Base-by-base conservation (phyloP, 2,113 vertebrate species). In the Plecotus auritus region DNA sequence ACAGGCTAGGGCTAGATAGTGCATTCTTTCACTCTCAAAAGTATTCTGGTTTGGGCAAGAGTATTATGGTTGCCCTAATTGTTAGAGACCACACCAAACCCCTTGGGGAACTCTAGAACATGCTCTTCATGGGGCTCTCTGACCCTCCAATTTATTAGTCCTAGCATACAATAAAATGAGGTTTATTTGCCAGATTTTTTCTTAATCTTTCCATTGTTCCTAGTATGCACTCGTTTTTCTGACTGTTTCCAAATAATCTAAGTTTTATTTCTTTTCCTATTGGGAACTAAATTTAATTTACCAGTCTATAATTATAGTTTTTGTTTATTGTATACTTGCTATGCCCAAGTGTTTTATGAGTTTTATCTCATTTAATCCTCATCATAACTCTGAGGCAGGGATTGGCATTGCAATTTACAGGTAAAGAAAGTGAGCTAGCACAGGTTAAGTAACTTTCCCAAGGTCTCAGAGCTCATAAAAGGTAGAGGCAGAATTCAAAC, bases 271-370 rank as follows among this genome's bases (percentile, higher is more conserved):
- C 22, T 72, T 89, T 47, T 42, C 18, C 49, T 61, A 7, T 10
- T 90, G 54, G 26, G 28, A 85, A 82, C 73, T 76, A 84, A 83
- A 70, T 95, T 91, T 93, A 73, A 59, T 86, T 56, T 67, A 72
- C 7, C 7, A 54, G 8, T 40, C 9, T 72, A 26, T 70, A 70
- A 54, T 83, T 82, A 49, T 1, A 76, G 40, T 16, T 95, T 96
- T 83, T 81, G 12, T 59, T 72, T 93, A 66, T 67, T 90, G 80
- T 81, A 7, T 84, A n/a, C 51, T 88, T 88, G 49, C 3, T 87
- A 14, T 69, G 10, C 80, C 40, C 26, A 85, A 93, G 47, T 64
- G 26, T 66, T 93, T 88, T 47, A n/a, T 9, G 83, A 37, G 4
- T 88, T 90, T 74, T 49, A 47, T 61, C 45, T 64, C n/a, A 80